Evolutionary conservation across 2,888 invertebrate species (phyloP).

Genomic region (Pristionchus entomophagus): DNA sequence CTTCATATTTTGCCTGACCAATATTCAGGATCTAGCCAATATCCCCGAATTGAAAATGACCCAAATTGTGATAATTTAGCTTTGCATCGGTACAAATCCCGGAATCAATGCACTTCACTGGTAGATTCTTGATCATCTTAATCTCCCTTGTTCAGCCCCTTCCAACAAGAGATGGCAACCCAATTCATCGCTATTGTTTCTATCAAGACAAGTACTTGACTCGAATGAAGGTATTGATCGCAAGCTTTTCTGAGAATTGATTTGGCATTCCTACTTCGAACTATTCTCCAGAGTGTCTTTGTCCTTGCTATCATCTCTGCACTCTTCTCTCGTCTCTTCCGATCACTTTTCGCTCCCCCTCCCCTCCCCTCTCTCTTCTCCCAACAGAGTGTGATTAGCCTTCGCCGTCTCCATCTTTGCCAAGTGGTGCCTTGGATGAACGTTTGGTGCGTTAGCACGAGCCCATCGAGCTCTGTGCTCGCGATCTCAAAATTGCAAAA

Average conservation of each 20-base stretch:
- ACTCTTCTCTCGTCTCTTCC: not conserved
- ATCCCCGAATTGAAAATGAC: no score
- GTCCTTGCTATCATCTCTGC: not conserved
- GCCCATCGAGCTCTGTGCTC: constrained; percentile 11
- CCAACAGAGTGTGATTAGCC: not conserved
- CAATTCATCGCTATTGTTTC: not conserved
- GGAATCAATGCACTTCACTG: not conserved
- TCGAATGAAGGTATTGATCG: not conserved
- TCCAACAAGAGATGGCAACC: no score
- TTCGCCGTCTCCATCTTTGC: not conserved
- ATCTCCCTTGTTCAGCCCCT: not conserved
- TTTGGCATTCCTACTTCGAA: not conserved
- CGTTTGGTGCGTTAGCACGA: constrained; percentile 1
- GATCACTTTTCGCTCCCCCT: not conserved
- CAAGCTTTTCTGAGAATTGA: not conserved
- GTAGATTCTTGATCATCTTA: not conserved
- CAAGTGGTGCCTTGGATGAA: constrained; percentile 48
- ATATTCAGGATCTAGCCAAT: no score
- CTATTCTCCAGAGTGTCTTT: not conserved
- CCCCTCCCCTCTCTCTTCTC: not conserved
- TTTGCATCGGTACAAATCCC: not conserved
- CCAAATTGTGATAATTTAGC: no score
- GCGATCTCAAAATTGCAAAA: not conserved
- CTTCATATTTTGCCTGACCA: not conserved
- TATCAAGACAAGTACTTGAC: not conserved